Evolutionary conservation across 1,140 invertebrate genomes (phyloP).

Genomic region (Diorhabda carinulata): DNA sequence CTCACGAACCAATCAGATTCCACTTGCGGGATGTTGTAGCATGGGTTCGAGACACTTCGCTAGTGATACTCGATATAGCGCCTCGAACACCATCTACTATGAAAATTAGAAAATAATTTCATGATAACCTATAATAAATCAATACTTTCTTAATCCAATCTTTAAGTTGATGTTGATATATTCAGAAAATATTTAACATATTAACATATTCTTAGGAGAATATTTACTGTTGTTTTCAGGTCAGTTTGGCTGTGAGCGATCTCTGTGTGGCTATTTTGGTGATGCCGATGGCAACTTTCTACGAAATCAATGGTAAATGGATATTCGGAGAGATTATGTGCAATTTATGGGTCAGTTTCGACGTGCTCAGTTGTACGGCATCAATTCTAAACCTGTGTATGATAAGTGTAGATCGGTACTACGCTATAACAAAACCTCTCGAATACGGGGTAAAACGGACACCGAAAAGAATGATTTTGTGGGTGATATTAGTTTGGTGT

Average conservation of each 20-base stretch:
- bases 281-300: slow-evolving; percentile 82
- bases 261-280: slow-evolving; percentile 77
- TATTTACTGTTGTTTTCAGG: background rate
- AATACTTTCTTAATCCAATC: too few species aligned
- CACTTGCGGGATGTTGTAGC: too few species aligned
- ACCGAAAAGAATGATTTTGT: slow-evolving; percentile 76
- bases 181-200: too few species aligned
- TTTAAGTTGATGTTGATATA: too few species aligned
- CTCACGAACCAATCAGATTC: too few species aligned
- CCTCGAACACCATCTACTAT: too few species aligned
- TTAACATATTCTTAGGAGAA: too few species aligned
- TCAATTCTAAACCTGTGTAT: slow-evolving; percentile 90
- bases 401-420: slow-evolving; percentile 85
- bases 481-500: slow-evolving; percentile 85
- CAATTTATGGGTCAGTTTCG: slow-evolving; percentile 82
- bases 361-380: slow-evolving; percentile 78
- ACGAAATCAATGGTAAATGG: slow-evolving; percentile 78
- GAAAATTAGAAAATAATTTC: too few species aligned
- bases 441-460: slow-evolving; percentile 86
- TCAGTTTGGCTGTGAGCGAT: slow-evolving; percentile 85
- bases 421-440: slow-evolving; percentile 86
- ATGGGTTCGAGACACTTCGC: too few species aligned
- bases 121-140: too few species aligned
- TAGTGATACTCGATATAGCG: too few species aligned
- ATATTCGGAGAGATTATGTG: slow-evolving; percentile 79